Conservation (phyloP, 2,888 invertebrate species). For the Neoascia interrupta region DNA sequence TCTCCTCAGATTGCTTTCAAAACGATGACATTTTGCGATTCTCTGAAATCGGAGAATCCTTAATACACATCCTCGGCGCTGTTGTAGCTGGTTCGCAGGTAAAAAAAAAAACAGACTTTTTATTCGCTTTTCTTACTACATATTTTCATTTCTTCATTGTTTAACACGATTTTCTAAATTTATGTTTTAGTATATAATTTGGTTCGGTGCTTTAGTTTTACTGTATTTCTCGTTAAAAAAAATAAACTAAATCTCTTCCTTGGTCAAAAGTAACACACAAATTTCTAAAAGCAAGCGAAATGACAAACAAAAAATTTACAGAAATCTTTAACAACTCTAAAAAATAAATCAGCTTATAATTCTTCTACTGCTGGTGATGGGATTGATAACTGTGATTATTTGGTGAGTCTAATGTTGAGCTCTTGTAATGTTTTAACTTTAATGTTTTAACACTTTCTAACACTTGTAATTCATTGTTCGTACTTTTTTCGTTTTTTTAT, state of each 20-base stretch:
- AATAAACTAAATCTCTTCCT: conserved; percentile 8
- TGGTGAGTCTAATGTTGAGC: conserved; percentile 78
- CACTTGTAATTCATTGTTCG: too few species aligned
- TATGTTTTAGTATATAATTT: conserved; percentile 59
- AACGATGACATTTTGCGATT: conserved; percentile 77
- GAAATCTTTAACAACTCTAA: conserved; percentile 77
- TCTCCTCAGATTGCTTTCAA: conserved; percentile 80
- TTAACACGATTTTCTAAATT: conserved; percentile 62
- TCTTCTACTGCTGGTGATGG: conserved; percentile 78
- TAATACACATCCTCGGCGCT: conserved; percentile 82
- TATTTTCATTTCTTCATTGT: conserved; percentile 37
- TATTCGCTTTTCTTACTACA: conserved; percentile 22
- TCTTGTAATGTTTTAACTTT: too few species aligned
- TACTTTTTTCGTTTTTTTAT: too few species aligned
- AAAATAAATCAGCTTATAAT: conserved; percentile 76
- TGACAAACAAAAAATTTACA: conserved; percentile 73
- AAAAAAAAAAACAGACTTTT: too few species aligned
- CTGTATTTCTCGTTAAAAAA: conserved; percentile 23
- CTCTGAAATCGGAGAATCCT: conserved; percentile 78
- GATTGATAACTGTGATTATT: conserved; percentile 78
- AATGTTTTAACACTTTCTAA: too few species aligned
- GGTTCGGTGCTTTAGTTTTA: conserved; percentile 42
- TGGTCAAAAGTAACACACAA: conserved; percentile 39
- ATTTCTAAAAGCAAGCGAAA: conserved; percentile 42
- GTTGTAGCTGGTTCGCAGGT: conserved; percentile 83